These are phyloP conservation scores for Koerneria pararmatus DNA, from an alignment of 2,888 invertebrate genomes.

Conservation along the genomic window DNA sequence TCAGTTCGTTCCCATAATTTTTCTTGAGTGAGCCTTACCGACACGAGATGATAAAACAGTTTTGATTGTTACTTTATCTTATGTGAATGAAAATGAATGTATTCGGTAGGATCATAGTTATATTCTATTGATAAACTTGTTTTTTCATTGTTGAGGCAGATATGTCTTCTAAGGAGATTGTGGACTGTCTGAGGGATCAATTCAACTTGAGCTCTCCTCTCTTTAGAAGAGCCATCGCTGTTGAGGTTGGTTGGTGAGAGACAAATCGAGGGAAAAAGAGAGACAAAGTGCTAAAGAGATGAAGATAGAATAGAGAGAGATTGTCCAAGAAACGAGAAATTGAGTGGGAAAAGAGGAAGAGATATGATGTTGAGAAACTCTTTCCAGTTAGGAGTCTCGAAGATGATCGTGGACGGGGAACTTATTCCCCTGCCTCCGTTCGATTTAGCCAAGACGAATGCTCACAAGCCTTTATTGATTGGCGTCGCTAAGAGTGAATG, in stretches of 20 bases:
- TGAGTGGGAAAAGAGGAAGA: not conserved
- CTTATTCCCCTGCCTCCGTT: constrained; percentile 47
- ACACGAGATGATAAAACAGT: not conserved
- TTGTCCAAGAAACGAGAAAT: not conserved
- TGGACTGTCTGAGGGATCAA: constrained; percentile 40
- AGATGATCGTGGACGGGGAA: constrained; percentile 59
- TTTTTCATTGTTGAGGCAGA: too few species aligned
- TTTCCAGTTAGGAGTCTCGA: constrained; percentile 55
- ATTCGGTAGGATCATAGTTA: too few species aligned
- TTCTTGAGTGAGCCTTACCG: too few species aligned
- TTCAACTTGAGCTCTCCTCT: constrained; percentile 52
- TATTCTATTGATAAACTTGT: too few species aligned
- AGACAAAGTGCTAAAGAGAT: too few species aligned
- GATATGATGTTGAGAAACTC: too few species aligned
- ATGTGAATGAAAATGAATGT: not conserved
- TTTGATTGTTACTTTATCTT: not conserved
- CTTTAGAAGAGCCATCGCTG: constrained; percentile 53
- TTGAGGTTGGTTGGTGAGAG: constrained; percentile 33
- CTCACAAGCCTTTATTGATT: constrained; percentile 56
- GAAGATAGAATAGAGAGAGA: not conserved
- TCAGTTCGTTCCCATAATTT: too few species aligned
- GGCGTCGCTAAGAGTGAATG: constrained; percentile 59
- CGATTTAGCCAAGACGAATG: constrained; percentile 41
- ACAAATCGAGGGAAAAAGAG: too few species aligned
- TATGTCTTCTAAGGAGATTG: constrained; percentile 16